Base-by-base conservation (phyloP, 2,888 invertebrate genomes). In the Tenthredo livida region DNA sequence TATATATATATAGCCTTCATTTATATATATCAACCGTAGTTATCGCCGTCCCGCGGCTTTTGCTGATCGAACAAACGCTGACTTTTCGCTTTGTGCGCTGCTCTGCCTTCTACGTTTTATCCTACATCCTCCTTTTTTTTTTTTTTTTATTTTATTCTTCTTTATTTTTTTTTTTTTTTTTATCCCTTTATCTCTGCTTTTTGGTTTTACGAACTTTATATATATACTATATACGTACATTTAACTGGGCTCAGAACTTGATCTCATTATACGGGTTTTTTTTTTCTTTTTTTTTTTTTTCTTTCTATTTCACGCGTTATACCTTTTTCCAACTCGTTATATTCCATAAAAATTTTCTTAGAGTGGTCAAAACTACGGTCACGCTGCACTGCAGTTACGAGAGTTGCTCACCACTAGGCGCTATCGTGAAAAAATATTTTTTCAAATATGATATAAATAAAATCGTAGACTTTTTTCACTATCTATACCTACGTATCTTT, bases 161-260 rank as follows among this genome's bases (percentile, higher is more conserved):
- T n/a, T 10, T 9, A 2, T 10, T 9, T 25, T 61, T 61, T 25
- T 10, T 29, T 37, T 70, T 37, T 21, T 37, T n/a, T 43, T 25
- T 3, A 40, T 43, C 73, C 17, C 43, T 73, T n/a, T 43, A 40
- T 43, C 43, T 73, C 73, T 5, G 73, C 73, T 73, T 21, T 43
- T 43, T 21, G 73, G 73, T 73, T 73, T 43, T 43, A 29, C 73
- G 40, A 73, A 73, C 73, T 73, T 73, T 73, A 61, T 73, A 29
- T 29, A 61, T 73, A 61, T 43, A 40, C 25, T 29, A 61, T 73
- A 61, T 43, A 40, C 25, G 29, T 67, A 67, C 33, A 33, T 33
- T 3, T 21, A 29, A 1, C 73, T 9, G 40, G 29, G 33, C 29
- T 43, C 43, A 21, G 29, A 12, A 73, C 21, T 73, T 73, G 21